These are phyloP conservation scores for Lontra canadensis DNA, from an alignment of 2,113 vertebrate genomes.

Conservation along the genomic window DNA sequence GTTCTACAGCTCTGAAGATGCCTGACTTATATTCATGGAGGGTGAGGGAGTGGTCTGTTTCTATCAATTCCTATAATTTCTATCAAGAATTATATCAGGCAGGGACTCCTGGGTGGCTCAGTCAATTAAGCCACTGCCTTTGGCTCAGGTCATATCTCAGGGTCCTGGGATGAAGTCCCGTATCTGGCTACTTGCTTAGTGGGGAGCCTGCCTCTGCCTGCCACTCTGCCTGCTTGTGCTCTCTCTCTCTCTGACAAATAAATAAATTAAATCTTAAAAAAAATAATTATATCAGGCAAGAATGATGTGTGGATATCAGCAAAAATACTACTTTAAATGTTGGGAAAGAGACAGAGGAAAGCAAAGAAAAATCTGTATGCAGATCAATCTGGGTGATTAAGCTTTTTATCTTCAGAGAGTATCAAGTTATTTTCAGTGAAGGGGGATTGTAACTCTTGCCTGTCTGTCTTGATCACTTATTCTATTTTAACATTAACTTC, in stretches of 20 bases:
- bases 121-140: too few relatives aligned
- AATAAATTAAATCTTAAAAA: too few relatives aligned
- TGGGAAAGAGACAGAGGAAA: neutral
- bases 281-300: neutral
- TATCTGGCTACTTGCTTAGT: too few relatives aligned
- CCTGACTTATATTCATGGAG: neutral
- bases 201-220: too few relatives aligned
- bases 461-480: neutral
- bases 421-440: neutral
- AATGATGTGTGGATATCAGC: neutral
- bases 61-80: neutral
- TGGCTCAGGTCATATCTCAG: too few relatives aligned
- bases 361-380: neutral
- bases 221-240: too few relatives aligned
- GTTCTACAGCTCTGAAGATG: neutral
- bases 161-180: too few relatives aligned
- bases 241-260: too few relatives aligned
- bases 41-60: neutral
- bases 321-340: neutral
- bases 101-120: neutral
- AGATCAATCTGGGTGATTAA: neutral
- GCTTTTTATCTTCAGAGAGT: neutral
- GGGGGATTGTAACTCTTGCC: neutral
- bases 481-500: neutral
- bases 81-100: neutral